Base-by-base conservation (phyloP, 2,797 vertebrate genomes). In the Arnoldichthys spilopterus region DNA sequence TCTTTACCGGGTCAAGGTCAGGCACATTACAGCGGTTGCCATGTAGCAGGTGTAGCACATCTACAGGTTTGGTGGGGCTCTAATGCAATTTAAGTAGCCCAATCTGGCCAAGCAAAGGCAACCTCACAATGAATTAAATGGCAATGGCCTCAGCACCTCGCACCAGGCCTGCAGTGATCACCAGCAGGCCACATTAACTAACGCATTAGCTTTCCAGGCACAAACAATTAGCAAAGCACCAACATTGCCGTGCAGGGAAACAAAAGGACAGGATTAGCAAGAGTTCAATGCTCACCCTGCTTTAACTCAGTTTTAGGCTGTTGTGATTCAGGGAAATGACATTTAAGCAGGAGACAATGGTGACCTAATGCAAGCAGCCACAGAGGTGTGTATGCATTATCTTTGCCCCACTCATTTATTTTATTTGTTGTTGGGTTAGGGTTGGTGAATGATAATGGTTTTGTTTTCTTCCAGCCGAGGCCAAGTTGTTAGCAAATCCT, bases 1-100 rank as follows among this genome's bases (percentile, higher is more conserved):
- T 92, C 90, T 82, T 82, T 84, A 85, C 86, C 82, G 82, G 90
- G 91, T 92, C 89, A 93, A 93, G 91, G 93, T 94, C 90, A 91
- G 86, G 76, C 85, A 69, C 88, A 91, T 91, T 91, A 93, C 90
- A 90, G 86, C 88, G 89, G 87, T 85, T 87, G 86, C 88, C 72
- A 83, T 72, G 83, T 72, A 37, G 73, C 86, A 90, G 90, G 90
- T 90, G 90, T 64, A 89, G 90, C 88, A 90, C 87, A 88, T 90
- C 85, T 88, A 83, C 89, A 90, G 88, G 91, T 92, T 91, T 88
- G 13, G 53, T 86, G 85, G 89, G 85, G 80, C 84, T 11, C 67
- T 84, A 83, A 83, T 84, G 82, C 70, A 85, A 86, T 83, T 81
- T 79, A 74, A 53, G 45, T 16, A 16, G 24, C 30, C 51, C 67